Evolutionary conservation across 92 coral and sea anemone species (phyloP).

Genomic region (Pocillopora meandrina): DNA sequence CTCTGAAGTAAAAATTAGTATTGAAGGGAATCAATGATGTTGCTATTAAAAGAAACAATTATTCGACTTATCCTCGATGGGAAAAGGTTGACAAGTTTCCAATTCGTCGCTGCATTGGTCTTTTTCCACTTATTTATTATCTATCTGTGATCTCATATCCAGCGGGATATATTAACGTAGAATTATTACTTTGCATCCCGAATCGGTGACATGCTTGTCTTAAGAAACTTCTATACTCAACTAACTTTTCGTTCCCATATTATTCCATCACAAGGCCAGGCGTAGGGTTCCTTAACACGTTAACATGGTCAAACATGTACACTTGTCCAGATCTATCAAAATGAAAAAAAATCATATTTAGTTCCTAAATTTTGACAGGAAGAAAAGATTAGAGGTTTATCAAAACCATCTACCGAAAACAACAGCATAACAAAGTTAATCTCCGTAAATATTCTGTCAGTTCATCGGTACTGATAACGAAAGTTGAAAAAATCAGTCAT

Average conservation of each 20-base stretch:
- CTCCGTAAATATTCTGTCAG: too few species aligned
- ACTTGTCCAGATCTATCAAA: too few species aligned
- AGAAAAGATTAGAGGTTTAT: neutral
- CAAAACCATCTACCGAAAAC: too few species aligned
- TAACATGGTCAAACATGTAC: too few species aligned
- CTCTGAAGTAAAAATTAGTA: too few species aligned
- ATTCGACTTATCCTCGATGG: neutral
- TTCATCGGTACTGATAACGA: too few species aligned
- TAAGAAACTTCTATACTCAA: neutral
- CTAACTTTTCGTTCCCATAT: too few species aligned
- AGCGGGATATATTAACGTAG: neutral
- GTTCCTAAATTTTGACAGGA: neutral
- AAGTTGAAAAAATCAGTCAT: too few species aligned
- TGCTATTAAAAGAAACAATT: neutral
- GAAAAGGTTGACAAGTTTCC: neutral
- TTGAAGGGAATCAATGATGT: neutral
- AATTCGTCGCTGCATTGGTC: neutral
- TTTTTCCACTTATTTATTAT: neutral
- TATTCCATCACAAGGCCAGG: too few species aligned
- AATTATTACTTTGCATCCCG: neutral
- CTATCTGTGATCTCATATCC: neutral
- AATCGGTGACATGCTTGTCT: neutral
- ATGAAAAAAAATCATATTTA: neutral
- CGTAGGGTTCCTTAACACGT: too few species aligned
- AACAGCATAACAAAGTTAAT: too few species aligned